Evolutionary conservation across 1,140 invertebrate species (phyloP).

Genomic region (Lepidurus arcticus): DNA sequence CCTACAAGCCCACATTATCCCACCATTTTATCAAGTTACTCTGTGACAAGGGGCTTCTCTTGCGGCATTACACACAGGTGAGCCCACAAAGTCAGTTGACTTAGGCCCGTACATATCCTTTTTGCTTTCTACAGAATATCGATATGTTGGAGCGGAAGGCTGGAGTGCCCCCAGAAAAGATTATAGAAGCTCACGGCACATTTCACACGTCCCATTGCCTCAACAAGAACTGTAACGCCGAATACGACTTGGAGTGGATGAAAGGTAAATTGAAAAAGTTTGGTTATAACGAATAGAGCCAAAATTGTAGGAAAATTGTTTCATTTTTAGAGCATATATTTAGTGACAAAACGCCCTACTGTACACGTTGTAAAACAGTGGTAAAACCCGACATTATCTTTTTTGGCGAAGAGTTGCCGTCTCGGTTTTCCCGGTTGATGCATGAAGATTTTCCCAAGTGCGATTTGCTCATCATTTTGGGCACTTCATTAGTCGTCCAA

Average conservation of each 20-base stretch:
- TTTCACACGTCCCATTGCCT: constrained; percentile 84
- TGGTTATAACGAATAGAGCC: too few relatives aligned
- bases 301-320: neutral
- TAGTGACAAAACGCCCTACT: constrained; percentile 64
- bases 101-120: neutral
- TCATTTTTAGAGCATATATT: constrained; percentile 61
- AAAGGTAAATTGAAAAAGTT: constrained; percentile 52
- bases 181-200: constrained; percentile 91
- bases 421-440: constrained; percentile 61
- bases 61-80: constrained; percentile 71
- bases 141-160: constrained; percentile 84
- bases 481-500: constrained; percentile 88
- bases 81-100: neutral
- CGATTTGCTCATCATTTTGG: constrained; percentile 90
- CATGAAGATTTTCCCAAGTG: constrained; percentile 73
- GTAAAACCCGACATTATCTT: constrained; percentile 94
- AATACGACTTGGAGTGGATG: constrained; percentile 77
- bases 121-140: constrained; percentile 49
- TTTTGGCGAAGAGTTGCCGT: constrained; percentile 82
- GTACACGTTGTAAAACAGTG: constrained; percentile 62
- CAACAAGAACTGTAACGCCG: constrained; percentile 55
- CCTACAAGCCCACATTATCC: constrained; percentile 70
- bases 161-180: constrained; percentile 73
- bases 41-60: constrained; percentile 66
- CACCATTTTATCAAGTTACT: constrained; percentile 80